These are phyloP conservation scores for Ceratotherium simum DNA, from an alignment of 2,113 vertebrate genomes.

Conservation along the genomic window DNA sequence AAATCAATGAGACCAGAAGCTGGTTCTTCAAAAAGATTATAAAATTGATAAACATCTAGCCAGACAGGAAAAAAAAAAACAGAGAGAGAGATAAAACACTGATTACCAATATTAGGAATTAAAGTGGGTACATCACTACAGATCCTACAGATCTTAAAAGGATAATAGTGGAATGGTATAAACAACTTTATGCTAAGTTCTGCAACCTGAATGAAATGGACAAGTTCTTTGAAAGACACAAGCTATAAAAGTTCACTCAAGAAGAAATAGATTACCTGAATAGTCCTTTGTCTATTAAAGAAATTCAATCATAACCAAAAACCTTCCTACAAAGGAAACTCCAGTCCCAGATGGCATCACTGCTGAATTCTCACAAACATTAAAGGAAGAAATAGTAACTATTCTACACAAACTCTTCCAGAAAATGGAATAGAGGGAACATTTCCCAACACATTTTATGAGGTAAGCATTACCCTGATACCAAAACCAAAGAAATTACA, in stretches of 20 bases:
- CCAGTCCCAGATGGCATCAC: background rate
- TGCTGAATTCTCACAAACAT: conserved; percentile 8
- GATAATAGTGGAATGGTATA: background rate
- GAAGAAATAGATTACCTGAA: background rate
- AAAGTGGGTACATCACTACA: background rate
- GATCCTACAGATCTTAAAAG: background rate
- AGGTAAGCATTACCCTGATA: background rate
- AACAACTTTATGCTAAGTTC: background rate
- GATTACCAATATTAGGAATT: background rate
- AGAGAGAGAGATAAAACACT: background rate
- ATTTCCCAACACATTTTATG: background rate
- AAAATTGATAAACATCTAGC: background rate
- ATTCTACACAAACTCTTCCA: background rate
- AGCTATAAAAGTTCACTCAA: background rate
- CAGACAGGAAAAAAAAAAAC: background rate
- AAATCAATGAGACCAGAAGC: background rate
- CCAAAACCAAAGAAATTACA: background rate
- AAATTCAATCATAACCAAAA: background rate
- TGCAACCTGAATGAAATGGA: background rate
- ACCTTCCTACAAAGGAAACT: conserved; percentile 9
- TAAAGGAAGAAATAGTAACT: background rate
- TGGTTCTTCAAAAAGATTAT: background rate
- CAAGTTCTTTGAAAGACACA: background rate
- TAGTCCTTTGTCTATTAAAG: background rate
- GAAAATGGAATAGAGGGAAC: background rate